These are phyloP conservation scores for Ceratosolen fusciceps DNA, from an alignment of 1,140 invertebrate species.

Conservation along the genomic window DNA sequence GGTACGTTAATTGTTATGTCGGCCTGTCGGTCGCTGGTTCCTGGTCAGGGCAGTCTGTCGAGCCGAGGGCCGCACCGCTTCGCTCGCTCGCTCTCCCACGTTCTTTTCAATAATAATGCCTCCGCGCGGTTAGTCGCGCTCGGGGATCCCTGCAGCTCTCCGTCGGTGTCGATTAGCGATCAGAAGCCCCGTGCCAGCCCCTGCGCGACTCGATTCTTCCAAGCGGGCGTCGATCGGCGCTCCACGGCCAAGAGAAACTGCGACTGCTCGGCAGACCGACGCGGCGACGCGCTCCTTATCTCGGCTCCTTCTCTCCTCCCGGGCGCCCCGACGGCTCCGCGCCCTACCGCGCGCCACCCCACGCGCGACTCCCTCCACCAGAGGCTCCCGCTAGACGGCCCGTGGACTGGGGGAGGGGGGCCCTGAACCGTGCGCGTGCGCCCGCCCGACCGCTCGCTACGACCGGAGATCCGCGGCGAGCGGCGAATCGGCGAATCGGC, in stretches of 20 bases:
- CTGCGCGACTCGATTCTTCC: slow-evolving; percentile 25
- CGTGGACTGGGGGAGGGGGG: too few species aligned
- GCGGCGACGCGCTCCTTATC: background rate
- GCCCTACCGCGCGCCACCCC: background rate
- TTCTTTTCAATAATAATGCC: too few species aligned
- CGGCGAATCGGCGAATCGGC: too few species aligned
- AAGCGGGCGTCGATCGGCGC: slow-evolving; percentile 47
- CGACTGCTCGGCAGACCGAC: background rate
- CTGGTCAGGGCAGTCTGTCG: background rate
- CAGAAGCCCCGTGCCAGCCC: background rate
- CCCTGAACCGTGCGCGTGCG: too few species aligned
- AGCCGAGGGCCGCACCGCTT: too few species aligned
- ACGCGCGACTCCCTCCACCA: background rate
- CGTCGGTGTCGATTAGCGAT: slow-evolving; percentile 8
- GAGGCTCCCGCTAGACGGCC: too few species aligned
- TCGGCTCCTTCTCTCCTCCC: background rate
- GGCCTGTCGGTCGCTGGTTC: background rate
- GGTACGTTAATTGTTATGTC: too few species aligned
- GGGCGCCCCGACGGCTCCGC: background rate
- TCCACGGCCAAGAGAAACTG: slow-evolving; percentile 31
- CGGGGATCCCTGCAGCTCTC: background rate
- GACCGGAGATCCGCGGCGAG: too few species aligned
- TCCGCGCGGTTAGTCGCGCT: too few species aligned
- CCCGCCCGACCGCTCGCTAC: too few species aligned
- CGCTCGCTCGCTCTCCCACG: too few species aligned